Evolutionary conservation across 2,888 invertebrate species (phyloP).

Genomic region (Drosophila demipolita): DNA sequence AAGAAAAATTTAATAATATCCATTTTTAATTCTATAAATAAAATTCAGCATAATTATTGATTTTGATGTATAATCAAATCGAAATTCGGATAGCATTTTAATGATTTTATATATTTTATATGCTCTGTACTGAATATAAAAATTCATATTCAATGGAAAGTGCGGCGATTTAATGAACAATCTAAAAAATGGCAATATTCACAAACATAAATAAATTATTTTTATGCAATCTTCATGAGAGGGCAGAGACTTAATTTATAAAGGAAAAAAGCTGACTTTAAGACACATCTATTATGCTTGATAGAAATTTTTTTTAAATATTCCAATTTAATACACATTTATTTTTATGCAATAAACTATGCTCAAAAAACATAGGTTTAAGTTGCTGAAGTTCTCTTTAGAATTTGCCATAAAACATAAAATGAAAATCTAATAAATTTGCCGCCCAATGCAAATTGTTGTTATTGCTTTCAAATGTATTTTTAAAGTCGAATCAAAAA

Average conservation of each 20-base stretch:
- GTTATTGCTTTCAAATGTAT: conserved; percentile 42
- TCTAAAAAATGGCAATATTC: neutral
- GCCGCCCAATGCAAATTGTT: conserved; percentile 29
- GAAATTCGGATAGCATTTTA: neutral
- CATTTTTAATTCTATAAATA: neutral
- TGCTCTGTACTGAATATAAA: neutral
- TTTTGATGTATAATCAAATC: neutral
- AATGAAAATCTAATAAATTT: conserved; percentile 45
- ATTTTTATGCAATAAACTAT: conserved; percentile 3
- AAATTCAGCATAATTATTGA: neutral
- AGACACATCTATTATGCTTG: neutral
- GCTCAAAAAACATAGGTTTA: conserved; percentile 14
- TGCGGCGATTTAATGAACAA: neutral
- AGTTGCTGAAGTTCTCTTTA: conserved; percentile 11
- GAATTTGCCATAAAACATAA: conserved; percentile 23
- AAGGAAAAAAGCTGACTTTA: neutral
- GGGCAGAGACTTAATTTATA: too few species aligned
- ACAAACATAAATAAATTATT: neutral
- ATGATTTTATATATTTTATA: neutral
- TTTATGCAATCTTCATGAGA: too few species aligned
- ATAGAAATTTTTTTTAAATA: neutral
- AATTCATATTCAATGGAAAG: neutral
- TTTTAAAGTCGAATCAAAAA: conserved; percentile 79
- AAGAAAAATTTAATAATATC: neutral
- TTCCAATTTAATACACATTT: neutral